Percentiles rank a stretch among this genome's conserved stretches.
Evolutionary conservation across 2,797 vertebrate genomes (phyloP).

Genomic region (Cryptoblepharus egeriae): DNA sequence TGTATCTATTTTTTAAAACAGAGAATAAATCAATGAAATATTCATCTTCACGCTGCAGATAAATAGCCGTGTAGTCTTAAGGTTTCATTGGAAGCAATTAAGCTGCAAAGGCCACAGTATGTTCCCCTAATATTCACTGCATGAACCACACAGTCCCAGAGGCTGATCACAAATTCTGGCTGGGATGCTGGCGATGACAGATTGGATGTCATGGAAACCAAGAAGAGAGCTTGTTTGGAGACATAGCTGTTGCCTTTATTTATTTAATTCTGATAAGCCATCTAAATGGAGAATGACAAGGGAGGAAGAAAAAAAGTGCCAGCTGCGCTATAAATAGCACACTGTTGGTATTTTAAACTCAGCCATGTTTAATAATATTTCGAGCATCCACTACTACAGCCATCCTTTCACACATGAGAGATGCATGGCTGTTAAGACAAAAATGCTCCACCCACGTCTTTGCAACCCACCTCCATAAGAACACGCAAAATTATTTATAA

Average conservation of each 20-base stretch:
- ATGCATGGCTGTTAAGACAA: background rate
- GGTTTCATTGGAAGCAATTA: conserved; percentile 65
- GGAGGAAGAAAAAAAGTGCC: conserved; percentile 62
- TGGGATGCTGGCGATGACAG: conserved; percentile 73
- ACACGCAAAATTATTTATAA: background rate
- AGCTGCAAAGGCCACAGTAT: conserved; percentile 62
- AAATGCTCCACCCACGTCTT: background rate
- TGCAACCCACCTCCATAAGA: background rate
- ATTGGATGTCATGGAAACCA: conserved; percentile 78
- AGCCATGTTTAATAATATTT: conserved; percentile 69
- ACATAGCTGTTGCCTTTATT: conserved; percentile 69
- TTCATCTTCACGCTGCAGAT: conserved; percentile 46
- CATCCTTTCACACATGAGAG: conserved; percentile 11
- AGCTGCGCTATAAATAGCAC: conserved; percentile 72
- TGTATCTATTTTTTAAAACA: background rate
- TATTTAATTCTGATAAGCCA: conserved; percentile 75
- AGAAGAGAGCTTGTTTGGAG: conserved; percentile 74
- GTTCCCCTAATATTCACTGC: conserved; percentile 69
- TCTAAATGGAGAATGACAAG: conserved; percentile 69
- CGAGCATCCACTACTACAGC: conserved; percentile 50
- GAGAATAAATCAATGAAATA: background rate
- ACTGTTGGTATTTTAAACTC: conserved; percentile 66
- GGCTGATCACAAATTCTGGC: conserved; percentile 67
- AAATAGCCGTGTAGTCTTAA: conserved; percentile 59
- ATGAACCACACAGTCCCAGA: conserved; percentile 65